Evolutionary conservation across 1,140 invertebrate species (phyloP).

Genomic region (Himalopsyche phryganea): DNA sequence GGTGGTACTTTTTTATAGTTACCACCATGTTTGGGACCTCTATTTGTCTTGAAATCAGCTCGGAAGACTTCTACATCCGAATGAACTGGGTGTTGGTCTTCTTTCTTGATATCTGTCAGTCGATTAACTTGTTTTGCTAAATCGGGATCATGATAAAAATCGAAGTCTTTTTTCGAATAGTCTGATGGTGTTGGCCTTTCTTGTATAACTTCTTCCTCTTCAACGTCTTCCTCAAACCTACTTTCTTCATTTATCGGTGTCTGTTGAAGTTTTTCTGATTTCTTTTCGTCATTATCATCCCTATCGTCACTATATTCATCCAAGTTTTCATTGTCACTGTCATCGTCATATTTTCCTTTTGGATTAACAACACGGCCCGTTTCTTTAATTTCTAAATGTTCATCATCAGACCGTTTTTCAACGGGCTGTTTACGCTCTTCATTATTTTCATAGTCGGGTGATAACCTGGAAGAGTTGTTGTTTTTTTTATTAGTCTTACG

Average conservation of each 20-base stretch:
- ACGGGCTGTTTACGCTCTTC: background rate
- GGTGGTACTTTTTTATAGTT: constrained; percentile 36
- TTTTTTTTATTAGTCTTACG: background rate
- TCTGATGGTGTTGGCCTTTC: constrained; percentile 34
- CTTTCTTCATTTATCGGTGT: constrained; percentile 29
- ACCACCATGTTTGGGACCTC: constrained; percentile 8
- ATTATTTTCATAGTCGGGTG: too few relatives aligned
- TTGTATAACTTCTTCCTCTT: constrained; percentile 48
- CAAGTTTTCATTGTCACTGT: background rate
- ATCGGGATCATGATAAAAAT: constrained; percentile 6
- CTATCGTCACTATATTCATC: background rate
- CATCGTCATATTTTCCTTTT: constrained; percentile 7
- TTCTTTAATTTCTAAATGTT: constrained; percentile 21
- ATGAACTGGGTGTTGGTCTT: constrained; percentile 1
- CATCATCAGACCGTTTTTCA: background rate
- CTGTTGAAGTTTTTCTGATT: constrained; percentile 8
- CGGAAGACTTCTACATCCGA: constrained; percentile 11
- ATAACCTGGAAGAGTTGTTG: background rate
- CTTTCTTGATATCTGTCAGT: constrained; percentile 29
- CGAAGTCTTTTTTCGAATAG: constrained; percentile 45
- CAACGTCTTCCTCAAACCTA: constrained; percentile 27
- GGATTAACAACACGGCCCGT: background rate
- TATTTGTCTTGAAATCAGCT: constrained; percentile 4
- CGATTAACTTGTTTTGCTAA: constrained; percentile 6
- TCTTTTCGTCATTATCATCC: constrained; percentile 3